Base-by-base conservation (phyloP, 2,797 vertebrate genomes). In the Gobionotothen gibberifrons region DNA sequence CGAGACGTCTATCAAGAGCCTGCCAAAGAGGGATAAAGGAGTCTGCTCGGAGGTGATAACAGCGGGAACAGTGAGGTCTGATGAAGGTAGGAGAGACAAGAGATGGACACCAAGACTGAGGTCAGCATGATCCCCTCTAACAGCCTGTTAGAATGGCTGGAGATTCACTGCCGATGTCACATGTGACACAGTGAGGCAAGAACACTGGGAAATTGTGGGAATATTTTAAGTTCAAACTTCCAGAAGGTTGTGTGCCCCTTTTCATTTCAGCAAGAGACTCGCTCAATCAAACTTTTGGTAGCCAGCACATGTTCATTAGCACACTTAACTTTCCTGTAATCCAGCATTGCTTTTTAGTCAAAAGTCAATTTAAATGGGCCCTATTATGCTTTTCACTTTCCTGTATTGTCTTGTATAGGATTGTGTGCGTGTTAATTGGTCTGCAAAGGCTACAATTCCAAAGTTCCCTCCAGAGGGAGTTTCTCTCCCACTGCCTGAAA, bases 21-120 rank as follows among this genome's bases (percentile, higher is more conserved):
- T 87, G 81, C 81, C 65, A 82, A 63, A 74, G 82, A 85, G 60
- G 47, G 79, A 68, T 74, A 72, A 67, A 87, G 74, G 73, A 81
- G 78, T 16, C 82, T 86, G 80, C 61, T 49, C 59, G 48, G 79
- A 69, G 74, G 76, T 36, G 72, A 59, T 79, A 78, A 68, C 59
- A 53, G 61, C 62, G 52, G 56, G 70, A 80, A 70, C 47, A 54
- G 52, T 7, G 12, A 74, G 56, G 71, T 70, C 71, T 74, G 5
- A 47, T 43, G 36, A 57, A 64, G 64, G 66, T 48, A 42, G 49
- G 66, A 49, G 49, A 55, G 51, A 63, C 65, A 63, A 15, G 65
- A 81, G 74, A 73, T 43, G 65, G 77, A 78, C 70, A 71, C 51
- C 40, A 6, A 72, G 73, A 51, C 49, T 10, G 5, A 49, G 72